Evolutionary conservation across 2,888 invertebrate genomes (phyloP), one percentile per base, ranked within the genome.

Genomic region (Leucoptera coffeella): DNA sequence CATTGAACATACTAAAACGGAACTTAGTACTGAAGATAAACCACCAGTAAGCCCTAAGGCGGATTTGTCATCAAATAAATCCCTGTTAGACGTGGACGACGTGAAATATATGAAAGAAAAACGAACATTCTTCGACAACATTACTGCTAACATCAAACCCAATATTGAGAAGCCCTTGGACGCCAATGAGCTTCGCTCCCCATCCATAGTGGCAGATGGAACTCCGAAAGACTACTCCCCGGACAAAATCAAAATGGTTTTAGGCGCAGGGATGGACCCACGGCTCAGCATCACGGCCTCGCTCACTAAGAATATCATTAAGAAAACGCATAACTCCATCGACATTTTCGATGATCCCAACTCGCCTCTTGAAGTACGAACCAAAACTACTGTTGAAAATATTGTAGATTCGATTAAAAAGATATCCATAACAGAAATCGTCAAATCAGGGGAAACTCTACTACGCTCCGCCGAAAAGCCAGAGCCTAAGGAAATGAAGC

Each of bases 191-290:
- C 41, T 50, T 7, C 42, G 56, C 25, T 62, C 61, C 4, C 58
- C 60, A 0, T 55, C 59, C 1, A 58, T 61, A 17, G 49, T 57
- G 0, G 55, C 49, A 41, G 60, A 62, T 4, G 44, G 48, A 12
- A 31, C 33, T 1, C 31, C 31, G 2, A 41, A 43, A 13, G 41
- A 51, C 29, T 49, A 44, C 28, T 45, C 51, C 38, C 52, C 54
- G 0, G 55, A 41, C 21, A 47, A 50, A 14, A 52, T 59, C 11
- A 58, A 51, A 25, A 59, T 47, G 32, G 40, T 60, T 15, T 31
- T 62, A n/a, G 53, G 51, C n/a, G 54, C 62, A 30, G 55, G 43
- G 34, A 36, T 48, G 2, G 38, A 43, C n/a, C 49, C 34, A 22
- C 41, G 47, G 30, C 25, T 42, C 2, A 51, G 57, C 12, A 29